Evolutionary conservation across 1,140 invertebrate genomes (phyloP).

Genomic region (Bombus waltoni): DNA sequence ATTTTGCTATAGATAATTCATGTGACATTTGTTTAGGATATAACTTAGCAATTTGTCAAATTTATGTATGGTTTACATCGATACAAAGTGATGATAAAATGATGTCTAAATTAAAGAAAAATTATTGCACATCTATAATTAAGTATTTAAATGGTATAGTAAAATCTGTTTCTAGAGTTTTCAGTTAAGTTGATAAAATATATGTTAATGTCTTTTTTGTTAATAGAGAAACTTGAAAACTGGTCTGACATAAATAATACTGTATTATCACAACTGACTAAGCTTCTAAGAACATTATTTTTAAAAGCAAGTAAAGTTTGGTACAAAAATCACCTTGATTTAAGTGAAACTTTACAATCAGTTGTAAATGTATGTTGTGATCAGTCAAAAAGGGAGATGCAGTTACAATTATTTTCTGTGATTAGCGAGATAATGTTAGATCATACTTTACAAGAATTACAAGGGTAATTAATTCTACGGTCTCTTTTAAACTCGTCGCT

Average conservation of each 20-base stretch:
- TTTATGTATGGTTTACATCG: conserved; percentile 77
- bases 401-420: conserved; percentile 72
- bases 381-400: conserved; percentile 69
- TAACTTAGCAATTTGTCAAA: conserved; percentile 76
- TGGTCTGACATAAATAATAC: conserved; percentile 62
- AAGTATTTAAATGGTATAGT: conserved; percentile 66
- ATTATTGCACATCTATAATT: conserved; percentile 57
- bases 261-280: conserved; percentile 71
- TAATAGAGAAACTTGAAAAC: conserved; percentile 70
- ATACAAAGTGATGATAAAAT: conserved; percentile 50
- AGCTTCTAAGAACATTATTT: conserved; percentile 77
- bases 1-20: conserved; percentile 57
- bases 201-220: conserved; percentile 39
- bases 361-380: conserved; percentile 66
- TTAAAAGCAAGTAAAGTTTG: conserved; percentile 76
- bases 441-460: conserved; percentile 74
- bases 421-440: conserved; percentile 81
- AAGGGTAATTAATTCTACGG: conserved; percentile 69
- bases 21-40: conserved; percentile 67
- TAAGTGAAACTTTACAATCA: conserved; percentile 65
- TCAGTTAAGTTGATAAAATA: conserved; percentile 33
- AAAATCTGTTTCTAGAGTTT: conserved; percentile 24
- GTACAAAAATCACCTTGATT: conserved; percentile 70
- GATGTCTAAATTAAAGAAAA: conserved; percentile 68
- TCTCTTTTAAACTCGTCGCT: not conserved